phyloP scores from a whole-genome alignment of 2,113 vertebrate species.

The Coturnix japonica region DNA sequence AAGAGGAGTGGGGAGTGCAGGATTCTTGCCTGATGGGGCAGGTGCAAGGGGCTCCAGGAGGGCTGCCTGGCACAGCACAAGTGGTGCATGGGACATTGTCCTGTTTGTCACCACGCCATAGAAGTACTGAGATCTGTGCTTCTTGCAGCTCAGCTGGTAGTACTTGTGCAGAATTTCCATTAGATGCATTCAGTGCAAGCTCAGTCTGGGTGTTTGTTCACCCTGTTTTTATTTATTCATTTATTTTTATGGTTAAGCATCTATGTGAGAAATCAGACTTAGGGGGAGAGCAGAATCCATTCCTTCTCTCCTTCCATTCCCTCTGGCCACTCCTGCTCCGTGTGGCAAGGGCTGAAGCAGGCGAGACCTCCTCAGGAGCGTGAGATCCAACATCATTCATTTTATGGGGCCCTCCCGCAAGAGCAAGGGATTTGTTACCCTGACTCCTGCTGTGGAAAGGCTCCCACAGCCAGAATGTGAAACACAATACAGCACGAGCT shows the following conservation, averaged over 20 bases:
- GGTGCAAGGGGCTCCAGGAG: background rate
- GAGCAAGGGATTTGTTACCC: conserved; percentile 63
- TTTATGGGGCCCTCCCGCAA: conserved; percentile 66
- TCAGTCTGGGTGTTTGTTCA: background rate
- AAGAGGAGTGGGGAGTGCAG: conserved; percentile 38
- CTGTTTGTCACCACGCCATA: background rate
- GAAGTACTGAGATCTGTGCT: accelerated
- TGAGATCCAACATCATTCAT: conserved; percentile 68
- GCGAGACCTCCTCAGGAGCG: conserved; percentile 59
- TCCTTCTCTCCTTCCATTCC: conserved; percentile 8
- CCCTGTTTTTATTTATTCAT: background rate
- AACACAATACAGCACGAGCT: conserved; percentile 59
- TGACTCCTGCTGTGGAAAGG: conserved; percentile 62
- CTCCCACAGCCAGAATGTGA: conserved; percentile 64
- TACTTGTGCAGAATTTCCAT: background rate
- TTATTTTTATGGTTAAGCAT: background rate
- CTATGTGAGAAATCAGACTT: background rate
- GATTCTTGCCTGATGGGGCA: background rate
- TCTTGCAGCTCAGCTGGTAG: background rate
- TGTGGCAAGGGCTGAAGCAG: conserved; percentile 21
- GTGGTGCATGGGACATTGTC: background rate
- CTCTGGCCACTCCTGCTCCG: background rate
- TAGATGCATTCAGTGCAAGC: background rate
- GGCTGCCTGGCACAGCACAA: background rate
- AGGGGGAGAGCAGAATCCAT: background rate